Conservation (phyloP, 2,797 vertebrate genomes). For the Oophaga sylvatica region DNA sequence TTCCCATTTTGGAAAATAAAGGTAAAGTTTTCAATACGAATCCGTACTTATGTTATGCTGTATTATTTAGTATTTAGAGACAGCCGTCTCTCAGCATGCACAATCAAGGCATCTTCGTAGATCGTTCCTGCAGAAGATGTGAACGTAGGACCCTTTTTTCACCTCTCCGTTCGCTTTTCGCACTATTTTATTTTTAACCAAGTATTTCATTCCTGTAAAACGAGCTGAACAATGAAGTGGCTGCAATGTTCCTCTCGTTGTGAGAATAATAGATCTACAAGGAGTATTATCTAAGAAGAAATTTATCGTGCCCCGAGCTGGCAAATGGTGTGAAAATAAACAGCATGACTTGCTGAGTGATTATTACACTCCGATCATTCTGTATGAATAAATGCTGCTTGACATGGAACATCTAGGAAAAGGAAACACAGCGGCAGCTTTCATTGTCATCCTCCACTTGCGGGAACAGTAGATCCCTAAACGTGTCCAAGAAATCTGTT, state of each 20-base stretch:
- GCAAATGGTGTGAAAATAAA: constrained; percentile 24
- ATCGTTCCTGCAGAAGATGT: not conserved
- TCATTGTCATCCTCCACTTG: not conserved
- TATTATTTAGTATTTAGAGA: not conserved
- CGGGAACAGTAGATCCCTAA: not conserved
- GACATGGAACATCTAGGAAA: not conserved
- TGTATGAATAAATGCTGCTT: not conserved
- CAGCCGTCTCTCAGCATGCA: not conserved
- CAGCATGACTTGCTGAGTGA: not conserved
- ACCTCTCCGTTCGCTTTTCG: constrained; percentile 15
- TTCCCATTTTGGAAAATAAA: too few species aligned
- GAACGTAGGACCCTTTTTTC: constrained; percentile 2
- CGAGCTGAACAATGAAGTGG: constrained; percentile 32
- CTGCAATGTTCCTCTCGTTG: constrained; percentile 28
- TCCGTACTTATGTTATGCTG: too few species aligned
- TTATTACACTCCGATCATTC: not conserved
- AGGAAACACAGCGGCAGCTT: not conserved
- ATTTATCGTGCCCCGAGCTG: not conserved
- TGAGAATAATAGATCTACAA: constrained; percentile 36
- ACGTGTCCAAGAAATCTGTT: not conserved
- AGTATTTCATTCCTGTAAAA: constrained; percentile 35
- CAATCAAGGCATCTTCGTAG: not conserved
- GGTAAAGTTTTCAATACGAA: too few species aligned
- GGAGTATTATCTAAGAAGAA: constrained; percentile 19
- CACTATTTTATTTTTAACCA: constrained; percentile 36